phyloP scores from a whole-genome alignment of 2,797 vertebrate genomes.

The Hyperoplus immaculatus region DNA sequence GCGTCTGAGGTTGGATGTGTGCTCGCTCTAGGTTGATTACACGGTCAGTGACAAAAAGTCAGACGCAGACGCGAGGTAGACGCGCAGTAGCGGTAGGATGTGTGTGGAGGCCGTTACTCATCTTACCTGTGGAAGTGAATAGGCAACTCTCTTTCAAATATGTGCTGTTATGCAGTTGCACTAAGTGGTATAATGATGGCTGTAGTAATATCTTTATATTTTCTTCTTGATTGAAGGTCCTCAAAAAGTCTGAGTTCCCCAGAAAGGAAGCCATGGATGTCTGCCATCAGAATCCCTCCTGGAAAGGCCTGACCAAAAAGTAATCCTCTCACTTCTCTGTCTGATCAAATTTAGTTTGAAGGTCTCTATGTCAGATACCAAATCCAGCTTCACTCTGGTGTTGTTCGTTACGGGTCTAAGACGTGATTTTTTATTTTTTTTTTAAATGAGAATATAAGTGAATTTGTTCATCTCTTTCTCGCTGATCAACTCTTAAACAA shows the following conservation, averaged over 20 bases:
- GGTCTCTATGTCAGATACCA: neutral
- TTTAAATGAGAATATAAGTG: too few relatives aligned
- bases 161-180: neutral
- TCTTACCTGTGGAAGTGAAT: neutral
- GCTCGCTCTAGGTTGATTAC: too few relatives aligned
- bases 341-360: neutral
- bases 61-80: too few relatives aligned
- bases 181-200: neutral
- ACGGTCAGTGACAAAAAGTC: too few relatives aligned
- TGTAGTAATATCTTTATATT: neutral
- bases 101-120: too few relatives aligned
- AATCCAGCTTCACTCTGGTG: neutral
- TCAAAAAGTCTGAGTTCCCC: constrained; percentile 94
- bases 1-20: too few relatives aligned
- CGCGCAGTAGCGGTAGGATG: too few relatives aligned
- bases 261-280: constrained; percentile 86
- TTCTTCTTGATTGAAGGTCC: constrained; percentile 83
- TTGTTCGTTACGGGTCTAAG: neutral
- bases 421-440: too few relatives aligned
- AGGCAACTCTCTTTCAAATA: neutral
- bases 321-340: constrained; percentile 73
- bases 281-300: constrained; percentile 87
- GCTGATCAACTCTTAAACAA: neutral
- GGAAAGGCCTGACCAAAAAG: constrained; percentile 94
- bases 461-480: neutral